Percentiles rank a stretch among this genome's conserved stretches.
These are phyloP conservation scores for Conops quadrifasciatus DNA, from an alignment of 2,888 invertebrate genomes.

Conservation along the genomic window DNA sequence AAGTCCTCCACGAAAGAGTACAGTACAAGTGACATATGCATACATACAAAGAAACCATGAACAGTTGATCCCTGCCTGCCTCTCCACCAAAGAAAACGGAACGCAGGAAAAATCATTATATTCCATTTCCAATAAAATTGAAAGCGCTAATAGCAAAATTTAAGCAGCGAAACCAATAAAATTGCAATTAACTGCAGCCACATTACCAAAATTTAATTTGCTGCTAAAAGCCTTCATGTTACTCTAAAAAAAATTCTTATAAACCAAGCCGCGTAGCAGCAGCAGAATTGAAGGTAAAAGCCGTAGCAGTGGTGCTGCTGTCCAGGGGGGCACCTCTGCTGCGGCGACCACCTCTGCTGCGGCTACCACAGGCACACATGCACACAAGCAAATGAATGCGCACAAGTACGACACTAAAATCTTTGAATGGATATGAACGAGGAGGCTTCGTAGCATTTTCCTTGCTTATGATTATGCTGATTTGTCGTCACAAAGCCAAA, in stretches of 20 bases:
- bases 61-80: no score
- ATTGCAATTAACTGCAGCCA: no score
- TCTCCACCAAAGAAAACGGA: no score
- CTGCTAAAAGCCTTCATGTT: no score
- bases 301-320: not conserved
- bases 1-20: no score
- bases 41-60: no score
- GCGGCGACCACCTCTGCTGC: not conserved
- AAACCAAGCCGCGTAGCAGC: not conserved
- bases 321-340: slow-evolving; percentile 12
- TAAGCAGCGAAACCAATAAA: no score
- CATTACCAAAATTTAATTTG: no score
- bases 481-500: not conserved
- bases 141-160: no score
- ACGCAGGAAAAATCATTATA: no score
- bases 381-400: slow-evolving; percentile 6
- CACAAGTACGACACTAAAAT: slow-evolving; percentile 4
- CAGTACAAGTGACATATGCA: no score
- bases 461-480: not conserved
- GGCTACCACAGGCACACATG: not conserved
- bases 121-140: no score
- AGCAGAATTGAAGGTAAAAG: not conserved
- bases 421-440: not conserved
- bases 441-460: not conserved
- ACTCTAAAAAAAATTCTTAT: not conserved